phyloP scores from a whole-genome alignment of 2,113 vertebrate genomes.

The Rhizomys pruinosus region DNA sequence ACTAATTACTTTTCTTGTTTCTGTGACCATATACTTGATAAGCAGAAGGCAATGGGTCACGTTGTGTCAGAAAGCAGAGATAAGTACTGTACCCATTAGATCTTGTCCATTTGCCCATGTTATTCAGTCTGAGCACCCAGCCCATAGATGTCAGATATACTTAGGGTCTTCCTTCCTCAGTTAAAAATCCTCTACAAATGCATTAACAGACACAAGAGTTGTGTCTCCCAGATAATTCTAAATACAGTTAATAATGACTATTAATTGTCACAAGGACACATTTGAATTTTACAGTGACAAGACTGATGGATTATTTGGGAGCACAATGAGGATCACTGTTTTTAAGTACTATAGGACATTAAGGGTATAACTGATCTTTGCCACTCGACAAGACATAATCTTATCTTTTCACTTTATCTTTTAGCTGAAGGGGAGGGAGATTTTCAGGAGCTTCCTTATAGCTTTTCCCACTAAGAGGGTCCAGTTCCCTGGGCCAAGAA shows the following conservation, averaged over 20 bases:
- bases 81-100: too few relatives aligned
- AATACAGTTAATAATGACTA: neutral
- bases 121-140: neutral
- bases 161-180: neutral
- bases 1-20: neutral
- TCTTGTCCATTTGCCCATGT: too few relatives aligned
- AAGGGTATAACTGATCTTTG: neutral
- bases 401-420: neutral
- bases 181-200: neutral
- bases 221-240: neutral
- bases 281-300: neutral
- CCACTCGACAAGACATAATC: neutral
- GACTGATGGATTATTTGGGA: neutral
- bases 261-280: neutral
- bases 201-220: neutral
- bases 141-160: too few relatives aligned
- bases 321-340: neutral
- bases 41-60: neutral
- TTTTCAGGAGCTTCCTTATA: neutral
- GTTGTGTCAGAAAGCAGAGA: neutral
- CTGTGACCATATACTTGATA: neutral
- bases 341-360: neutral
- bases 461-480: neutral
- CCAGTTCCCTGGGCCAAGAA: neutral
- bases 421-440: neutral